phyloP scores from a whole-genome alignment of 2,113 vertebrate species.

The Gobius niger region DNA sequence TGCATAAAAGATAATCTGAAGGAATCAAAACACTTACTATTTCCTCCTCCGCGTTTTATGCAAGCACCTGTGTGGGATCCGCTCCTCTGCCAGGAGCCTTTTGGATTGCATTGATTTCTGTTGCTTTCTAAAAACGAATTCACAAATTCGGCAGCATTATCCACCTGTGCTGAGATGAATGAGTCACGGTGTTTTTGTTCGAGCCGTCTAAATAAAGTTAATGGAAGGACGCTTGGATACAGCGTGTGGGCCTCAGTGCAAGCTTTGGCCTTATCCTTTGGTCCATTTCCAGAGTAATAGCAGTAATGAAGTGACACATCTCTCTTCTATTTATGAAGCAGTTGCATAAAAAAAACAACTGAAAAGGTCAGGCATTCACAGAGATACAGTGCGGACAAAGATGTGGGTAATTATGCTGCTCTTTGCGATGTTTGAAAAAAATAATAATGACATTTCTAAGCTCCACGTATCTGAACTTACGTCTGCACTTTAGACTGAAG shows the following conservation, averaged over 20 bases:
- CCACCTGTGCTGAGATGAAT: constrained; percentile 44
- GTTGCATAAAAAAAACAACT: constrained; percentile 53
- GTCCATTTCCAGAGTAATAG: constrained; percentile 53
- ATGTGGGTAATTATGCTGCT: constrained; percentile 12
- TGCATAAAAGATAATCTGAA: background rate
- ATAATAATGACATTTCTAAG: constrained; percentile 44
- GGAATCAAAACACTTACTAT: constrained; percentile 7
- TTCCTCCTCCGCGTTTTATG: constrained; percentile 10
- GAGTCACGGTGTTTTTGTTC: constrained; percentile 54
- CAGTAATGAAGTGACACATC: constrained; percentile 62
- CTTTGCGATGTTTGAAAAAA: constrained; percentile 8
- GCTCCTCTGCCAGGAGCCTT: background rate
- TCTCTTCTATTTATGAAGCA: constrained; percentile 57
- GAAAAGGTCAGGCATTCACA: constrained; percentile 9
- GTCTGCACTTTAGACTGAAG: constrained; percentile 26
- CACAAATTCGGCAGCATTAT: constrained; percentile 9
- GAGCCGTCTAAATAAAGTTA: constrained; percentile 43
- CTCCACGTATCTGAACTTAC: constrained; percentile 18
- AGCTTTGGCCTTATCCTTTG: constrained; percentile 32
- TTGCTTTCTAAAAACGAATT: constrained; percentile 17
- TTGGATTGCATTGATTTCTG: constrained; percentile 14
- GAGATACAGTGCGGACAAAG: constrained; percentile 8
- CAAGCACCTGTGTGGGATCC: background rate
- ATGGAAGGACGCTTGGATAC: constrained; percentile 47
- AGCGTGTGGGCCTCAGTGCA: constrained; percentile 40